A percentile compares a stretch with the other conserved stretches of the same genome.
These are phyloP conservation scores for Caenorhabditis inopinata DNA, from an alignment of 1,140 invertebrate genomes.

Conservation along the genomic window DNA sequence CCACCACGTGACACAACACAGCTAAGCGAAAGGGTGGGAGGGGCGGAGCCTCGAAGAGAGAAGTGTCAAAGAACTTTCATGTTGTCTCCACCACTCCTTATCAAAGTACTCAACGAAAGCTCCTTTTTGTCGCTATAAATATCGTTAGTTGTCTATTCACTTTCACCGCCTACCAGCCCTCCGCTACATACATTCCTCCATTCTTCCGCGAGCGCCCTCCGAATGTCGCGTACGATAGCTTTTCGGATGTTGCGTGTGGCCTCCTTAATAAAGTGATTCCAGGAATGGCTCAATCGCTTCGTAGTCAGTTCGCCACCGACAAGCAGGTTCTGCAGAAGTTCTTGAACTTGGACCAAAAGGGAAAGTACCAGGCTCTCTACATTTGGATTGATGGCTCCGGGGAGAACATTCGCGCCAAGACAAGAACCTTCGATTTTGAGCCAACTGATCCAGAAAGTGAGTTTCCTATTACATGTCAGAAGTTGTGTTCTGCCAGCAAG, in stretches of 20 bases:
- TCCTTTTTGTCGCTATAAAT: slow-evolving; percentile 28
- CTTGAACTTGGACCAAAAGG: slow-evolving; percentile 76
- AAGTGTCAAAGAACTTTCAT: slow-evolving; percentile 26
- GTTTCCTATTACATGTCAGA: background rate
- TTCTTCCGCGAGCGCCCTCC: too few species aligned
- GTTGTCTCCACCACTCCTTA: background rate
- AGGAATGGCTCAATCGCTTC: slow-evolving; percentile 62
- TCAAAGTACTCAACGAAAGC: background rate
- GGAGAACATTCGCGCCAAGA: slow-evolving; percentile 83
- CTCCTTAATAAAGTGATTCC: background rate
- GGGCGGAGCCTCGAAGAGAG: background rate
- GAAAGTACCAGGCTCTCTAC: slow-evolving; percentile 81
- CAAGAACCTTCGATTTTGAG: slow-evolving; percentile 78
- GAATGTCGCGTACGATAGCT: background rate
- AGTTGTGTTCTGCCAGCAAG: too few species aligned
- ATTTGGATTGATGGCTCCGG: slow-evolving; percentile 94
- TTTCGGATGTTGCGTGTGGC: background rate
- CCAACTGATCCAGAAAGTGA: slow-evolving; percentile 75
- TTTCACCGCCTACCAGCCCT: too few species aligned
- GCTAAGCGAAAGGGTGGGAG: too few species aligned
- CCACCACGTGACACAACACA: background rate
- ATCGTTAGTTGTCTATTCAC: too few species aligned
- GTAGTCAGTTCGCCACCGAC: slow-evolving; percentile 72
- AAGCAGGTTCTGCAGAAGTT: slow-evolving; percentile 77
- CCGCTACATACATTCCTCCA: too few species aligned